These are phyloP conservation scores for Drosophila pseudoananassae DNA, from an alignment of 1,140 invertebrate species.

Conservation along the genomic window DNA sequence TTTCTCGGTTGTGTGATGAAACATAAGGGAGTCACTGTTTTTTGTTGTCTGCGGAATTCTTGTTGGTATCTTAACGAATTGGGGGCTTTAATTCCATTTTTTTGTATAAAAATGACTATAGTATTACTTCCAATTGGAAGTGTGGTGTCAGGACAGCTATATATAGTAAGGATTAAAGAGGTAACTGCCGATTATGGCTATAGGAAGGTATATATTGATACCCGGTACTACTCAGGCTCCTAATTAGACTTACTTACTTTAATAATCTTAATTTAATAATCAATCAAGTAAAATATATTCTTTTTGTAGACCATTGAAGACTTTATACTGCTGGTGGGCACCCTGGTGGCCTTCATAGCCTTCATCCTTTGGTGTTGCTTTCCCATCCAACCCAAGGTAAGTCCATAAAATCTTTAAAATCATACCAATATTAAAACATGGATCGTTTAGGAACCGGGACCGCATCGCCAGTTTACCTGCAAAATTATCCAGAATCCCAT, in stretches of 20 bases:
- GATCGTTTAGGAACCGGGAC: conserved; percentile 54
- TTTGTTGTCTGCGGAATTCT: background rate
- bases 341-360: conserved; percentile 87
- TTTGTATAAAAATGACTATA: background rate
- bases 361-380: conserved; percentile 88
- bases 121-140: too few relatives aligned
- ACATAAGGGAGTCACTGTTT: background rate
- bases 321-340: conserved; percentile 87
- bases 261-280: too few relatives aligned
- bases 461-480: conserved; percentile 74
- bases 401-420: conserved; percentile 6
- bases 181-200: too few relatives aligned
- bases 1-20: background rate
- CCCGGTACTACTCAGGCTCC: too few relatives aligned
- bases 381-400: conserved; percentile 86
- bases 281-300: conserved; percentile 2
- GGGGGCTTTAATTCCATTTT: background rate
- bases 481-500: conserved; percentile 69
- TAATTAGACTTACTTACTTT: too few relatives aligned
- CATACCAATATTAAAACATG: background rate
- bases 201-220: too few relatives aligned
- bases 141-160: too few relatives aligned
- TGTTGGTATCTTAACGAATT: background rate
- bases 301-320: conserved; percentile 86
- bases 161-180: background rate